Percentiles rank a stretch among this genome's conserved stretches.
These are phyloP conservation scores for Vanessa tameamea DNA, from an alignment of 1,140 invertebrate species.

Conservation along the genomic window DNA sequence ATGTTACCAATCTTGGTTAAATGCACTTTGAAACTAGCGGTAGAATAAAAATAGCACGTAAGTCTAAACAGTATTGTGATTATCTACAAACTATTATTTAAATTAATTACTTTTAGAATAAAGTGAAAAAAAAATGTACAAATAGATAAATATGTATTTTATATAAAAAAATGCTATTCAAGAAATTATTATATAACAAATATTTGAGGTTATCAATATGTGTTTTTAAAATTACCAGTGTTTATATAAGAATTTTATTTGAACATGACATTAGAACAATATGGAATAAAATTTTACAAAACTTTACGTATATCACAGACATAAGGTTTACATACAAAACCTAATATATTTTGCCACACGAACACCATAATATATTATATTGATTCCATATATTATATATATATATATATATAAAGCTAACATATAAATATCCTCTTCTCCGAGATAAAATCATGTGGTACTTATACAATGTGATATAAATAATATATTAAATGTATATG, in stretches of 20 bases:
- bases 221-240: constrained; percentile 1
- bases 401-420: neutral
- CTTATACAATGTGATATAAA: neutral
- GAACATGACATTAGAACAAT: constrained; percentile 4
- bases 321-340: too few relatives aligned
- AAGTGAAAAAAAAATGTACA: constrained; percentile 8
- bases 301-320: neutral
- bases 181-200: constrained; percentile 12
- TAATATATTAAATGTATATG: neutral
- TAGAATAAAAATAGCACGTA: constrained; percentile 1
- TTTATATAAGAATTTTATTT: constrained; percentile 6
- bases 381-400: too few relatives aligned
- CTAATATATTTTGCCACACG: neutral
- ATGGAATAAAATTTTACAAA: neutral
- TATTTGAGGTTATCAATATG: neutral
- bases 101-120: constrained; percentile 3
- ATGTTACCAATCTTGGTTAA: neutral
- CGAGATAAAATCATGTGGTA: neutral
- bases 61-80: constrained; percentile 22
- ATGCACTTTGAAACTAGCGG: neutral
- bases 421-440: neutral
- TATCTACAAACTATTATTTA: constrained; percentile 17
- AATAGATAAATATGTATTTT: constrained; percentile 2
- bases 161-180: constrained; percentile 14
- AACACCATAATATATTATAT: too few relatives aligned